Evolutionary conservation across 2,888 invertebrate species (phyloP), one percentile per base, ranked within the genome.

Genomic region (Labia minor): DNA sequence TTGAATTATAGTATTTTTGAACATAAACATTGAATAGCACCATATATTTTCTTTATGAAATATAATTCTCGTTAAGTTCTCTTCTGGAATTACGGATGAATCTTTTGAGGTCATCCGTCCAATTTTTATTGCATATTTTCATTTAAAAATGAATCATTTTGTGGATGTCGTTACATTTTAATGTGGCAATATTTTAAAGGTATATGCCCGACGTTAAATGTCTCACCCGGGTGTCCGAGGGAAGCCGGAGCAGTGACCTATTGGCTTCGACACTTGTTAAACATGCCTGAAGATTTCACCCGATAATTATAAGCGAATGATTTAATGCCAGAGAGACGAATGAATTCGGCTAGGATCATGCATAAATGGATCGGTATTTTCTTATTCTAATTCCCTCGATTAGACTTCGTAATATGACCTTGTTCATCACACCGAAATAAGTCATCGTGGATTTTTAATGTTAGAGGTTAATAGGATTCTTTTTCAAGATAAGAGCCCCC

Each of bases 211-310:
- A 14, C 26, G 26, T 6, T 26, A 26, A 26, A 3, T 26, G 26
- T 26, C 26, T 3, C 26, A 26, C 8, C 26, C 26, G 3, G 26
- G 4, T 6, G 26, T 26, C 26, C 26, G 4, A 26, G 3, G 8
- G 26, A 26, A 26, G 26, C 8, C 26, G 8, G 49, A 49, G 49
- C n/a, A 16, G 49, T 49, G 49, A 49, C 49, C 49, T 49, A 49
- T 49, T 49, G 49, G 49, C 49, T n/a, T 49, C 33, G 49, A 49
- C 49, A 49, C 49, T 49, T 49, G 49, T 49, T 49, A 49, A 16
- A 49, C 26, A 26, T 26, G 26, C 26, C 26, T 26, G 26, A 26
- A 26, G 26, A 26, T 26, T 26, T 26, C 26, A 26, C 26, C 26
- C 26, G 26, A 26, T 26, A 26, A 26, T 26, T 26, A 26, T 26